Conservation (phyloP, 1,140 invertebrate genomes). For the Homarus americanus region DNA sequence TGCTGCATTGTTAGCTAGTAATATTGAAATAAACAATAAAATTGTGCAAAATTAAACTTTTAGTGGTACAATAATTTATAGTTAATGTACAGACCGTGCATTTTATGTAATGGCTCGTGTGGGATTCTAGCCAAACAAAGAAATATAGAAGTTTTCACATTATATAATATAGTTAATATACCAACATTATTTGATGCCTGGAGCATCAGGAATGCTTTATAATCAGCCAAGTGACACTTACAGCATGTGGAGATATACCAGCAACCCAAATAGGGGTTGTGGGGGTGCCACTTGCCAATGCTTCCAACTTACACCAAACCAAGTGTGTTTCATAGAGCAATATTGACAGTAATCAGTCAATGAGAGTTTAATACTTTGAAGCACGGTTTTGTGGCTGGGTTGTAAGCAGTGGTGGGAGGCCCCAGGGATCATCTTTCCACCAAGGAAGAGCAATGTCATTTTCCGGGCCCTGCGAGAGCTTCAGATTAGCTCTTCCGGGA, state of each 20-base stretch:
- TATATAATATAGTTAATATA: conserved; percentile 27
- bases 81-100: conserved; percentile 56
- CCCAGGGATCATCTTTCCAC: conserved; percentile 61
- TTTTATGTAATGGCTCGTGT: conserved; percentile 66
- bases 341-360: neutral
- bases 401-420: conserved; percentile 31
- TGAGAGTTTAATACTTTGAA: neutral
- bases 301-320: conserved; percentile 16
- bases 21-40: conserved; percentile 57
- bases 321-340: neutral
- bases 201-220: conserved; percentile 37
- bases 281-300: neutral
- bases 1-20: conserved; percentile 60
- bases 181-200: conserved; percentile 49
- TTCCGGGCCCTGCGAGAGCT: conserved; percentile 62
- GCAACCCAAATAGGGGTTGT: conserved; percentile 42
- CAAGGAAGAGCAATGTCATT: conserved; percentile 69
- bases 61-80: conserved; percentile 60
- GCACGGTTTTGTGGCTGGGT: conserved; percentile 23
- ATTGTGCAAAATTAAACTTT: conserved; percentile 60
- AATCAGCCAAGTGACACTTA: conserved; percentile 19
- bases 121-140: conserved; percentile 55
- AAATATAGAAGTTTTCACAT: conserved; percentile 40
- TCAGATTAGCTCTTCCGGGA: conserved; percentile 44
- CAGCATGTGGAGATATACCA: conserved; percentile 37